Percentiles rank a stretch among this genome's conserved stretches.
phyloP scores from a whole-genome alignment of 2,113 vertebrate genomes.

The Ammodytes marinus region DNA sequence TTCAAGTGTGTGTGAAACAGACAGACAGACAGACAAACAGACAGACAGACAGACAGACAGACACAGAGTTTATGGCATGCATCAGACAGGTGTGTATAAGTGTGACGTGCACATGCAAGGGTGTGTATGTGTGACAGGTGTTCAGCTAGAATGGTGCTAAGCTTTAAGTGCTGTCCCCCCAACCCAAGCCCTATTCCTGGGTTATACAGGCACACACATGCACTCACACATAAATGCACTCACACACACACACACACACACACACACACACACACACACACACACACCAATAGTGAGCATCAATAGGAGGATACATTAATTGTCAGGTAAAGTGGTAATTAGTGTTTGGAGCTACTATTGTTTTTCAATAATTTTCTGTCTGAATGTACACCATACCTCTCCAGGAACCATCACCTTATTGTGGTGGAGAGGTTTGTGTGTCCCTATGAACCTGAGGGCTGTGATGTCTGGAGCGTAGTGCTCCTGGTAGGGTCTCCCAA shows the following conservation, averaged over 20 bases:
- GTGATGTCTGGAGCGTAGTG: too few relatives aligned
- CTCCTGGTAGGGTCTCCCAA: too few relatives aligned
- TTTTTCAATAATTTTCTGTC: neutral
- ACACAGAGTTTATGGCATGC: slow-evolving; percentile 58
- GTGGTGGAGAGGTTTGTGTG: too few relatives aligned
- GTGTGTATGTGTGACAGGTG: slow-evolving; percentile 74
- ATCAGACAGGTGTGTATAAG: slow-evolving; percentile 60
- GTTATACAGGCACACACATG: slow-evolving; percentile 27
- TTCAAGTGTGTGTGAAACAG: slow-evolving; percentile 68
- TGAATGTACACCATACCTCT: too few relatives aligned
- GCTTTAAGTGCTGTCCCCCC: slow-evolving; percentile 76
- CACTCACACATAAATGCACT: slow-evolving; percentile 40
- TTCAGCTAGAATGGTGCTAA: slow-evolving; percentile 79
- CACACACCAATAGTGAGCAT: slow-evolving; percentile 9
- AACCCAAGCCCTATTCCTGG: slow-evolving; percentile 77
- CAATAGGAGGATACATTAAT: neutral
- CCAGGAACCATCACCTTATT: too few relatives aligned
- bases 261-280: slow-evolving; percentile 41
- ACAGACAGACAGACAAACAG: slow-evolving; percentile 37
- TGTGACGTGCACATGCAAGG: slow-evolving; percentile 14
- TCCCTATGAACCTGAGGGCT: too few relatives aligned
- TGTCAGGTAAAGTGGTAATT: neutral
- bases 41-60: slow-evolving; percentile 1
- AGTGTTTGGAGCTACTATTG: too few relatives aligned
- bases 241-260: slow-evolving; percentile 43